Conservation (phyloP, 2,797 vertebrate genomes). For the Pogoniulus pusillus region DNA sequence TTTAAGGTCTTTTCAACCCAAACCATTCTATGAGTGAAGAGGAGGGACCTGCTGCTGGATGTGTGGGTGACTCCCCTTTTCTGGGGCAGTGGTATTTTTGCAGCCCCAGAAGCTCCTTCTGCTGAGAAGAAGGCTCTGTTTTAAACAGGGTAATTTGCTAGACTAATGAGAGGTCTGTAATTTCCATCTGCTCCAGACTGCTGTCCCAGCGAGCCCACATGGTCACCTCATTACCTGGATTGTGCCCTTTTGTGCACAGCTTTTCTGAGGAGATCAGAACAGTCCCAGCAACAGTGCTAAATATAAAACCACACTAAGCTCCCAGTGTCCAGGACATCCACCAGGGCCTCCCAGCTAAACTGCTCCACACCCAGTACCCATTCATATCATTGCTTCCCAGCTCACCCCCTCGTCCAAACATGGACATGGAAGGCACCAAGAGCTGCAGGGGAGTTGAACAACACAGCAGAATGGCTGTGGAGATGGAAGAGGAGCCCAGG, state of each 20-base stretch:
- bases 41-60: neutral
- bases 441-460: neutral
- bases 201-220: neutral
- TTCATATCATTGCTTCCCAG: neutral
- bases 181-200: neutral
- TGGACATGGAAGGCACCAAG: neutral
- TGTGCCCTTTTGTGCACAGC: neutral
- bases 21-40: too few relatives aligned
- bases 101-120: neutral
- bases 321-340: rapidly evolving
- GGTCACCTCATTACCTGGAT: neutral
- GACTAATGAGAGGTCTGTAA: neutral
- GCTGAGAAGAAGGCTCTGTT: neutral
- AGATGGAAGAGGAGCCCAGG: neutral
- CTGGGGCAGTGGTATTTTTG: rapidly evolving
- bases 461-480: rapidly evolving
- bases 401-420: neutral
- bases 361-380: neutral
- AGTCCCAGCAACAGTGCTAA: neutral
- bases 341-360: neutral
- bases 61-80: rapidly evolving
- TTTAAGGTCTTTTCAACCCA: too few relatives aligned
- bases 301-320: neutral
- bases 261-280: neutral
- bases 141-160: neutral